A percentile compares a stretch with the other conserved stretches of the same genome.
Conservation (phyloP, 2,113 vertebrate species). For the Collichthys lucidus region DNA sequence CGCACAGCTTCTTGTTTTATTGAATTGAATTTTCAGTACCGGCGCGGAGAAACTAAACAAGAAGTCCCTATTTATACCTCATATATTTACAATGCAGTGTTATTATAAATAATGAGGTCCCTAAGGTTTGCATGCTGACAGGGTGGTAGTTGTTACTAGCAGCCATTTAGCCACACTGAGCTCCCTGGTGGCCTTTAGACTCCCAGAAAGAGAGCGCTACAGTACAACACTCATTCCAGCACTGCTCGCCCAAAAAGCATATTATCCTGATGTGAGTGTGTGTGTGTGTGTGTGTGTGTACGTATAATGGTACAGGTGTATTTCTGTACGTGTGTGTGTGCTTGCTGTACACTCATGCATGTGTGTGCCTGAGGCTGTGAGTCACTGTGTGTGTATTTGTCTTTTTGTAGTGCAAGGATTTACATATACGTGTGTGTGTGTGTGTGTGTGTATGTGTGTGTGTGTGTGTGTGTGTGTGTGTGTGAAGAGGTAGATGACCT, state of each 20-base stretch:
- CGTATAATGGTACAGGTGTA: background rate
- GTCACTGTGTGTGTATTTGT: conserved; percentile 8
- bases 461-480: conserved; percentile 10
- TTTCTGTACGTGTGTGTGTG: background rate
- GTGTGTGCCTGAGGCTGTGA: conserved; percentile 33
- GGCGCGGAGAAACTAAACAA: conserved; percentile 38
- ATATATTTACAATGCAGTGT: conserved; percentile 56
- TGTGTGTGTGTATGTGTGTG: conserved; percentile 15
- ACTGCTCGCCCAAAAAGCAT: conserved; percentile 22
- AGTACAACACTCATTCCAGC: background rate
- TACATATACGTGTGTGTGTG: conserved; percentile 17
- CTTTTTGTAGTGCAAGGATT: conserved; percentile 2
- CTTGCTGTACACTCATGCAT: conserved; percentile 27
- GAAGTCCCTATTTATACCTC: conserved; percentile 48
- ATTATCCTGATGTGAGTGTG: conserved; percentile 16
- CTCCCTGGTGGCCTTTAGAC: conserved; percentile 47
- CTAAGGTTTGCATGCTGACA: conserved; percentile 64
- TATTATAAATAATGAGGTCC: conserved; percentile 71
- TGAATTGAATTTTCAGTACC: conserved; percentile 21
- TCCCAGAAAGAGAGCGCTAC: conserved; percentile 7
- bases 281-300: background rate
- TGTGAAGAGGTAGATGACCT: conserved; percentile 48
- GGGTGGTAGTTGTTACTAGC: conserved; percentile 54
- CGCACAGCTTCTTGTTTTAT: conserved; percentile 10
- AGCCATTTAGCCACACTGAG: conserved; percentile 40